Percentiles rank a stretch among this genome's conserved stretches.
Evolutionary conservation across 2,888 invertebrate genomes (phyloP).

Genomic region (Brachylomia viminalis): DNA sequence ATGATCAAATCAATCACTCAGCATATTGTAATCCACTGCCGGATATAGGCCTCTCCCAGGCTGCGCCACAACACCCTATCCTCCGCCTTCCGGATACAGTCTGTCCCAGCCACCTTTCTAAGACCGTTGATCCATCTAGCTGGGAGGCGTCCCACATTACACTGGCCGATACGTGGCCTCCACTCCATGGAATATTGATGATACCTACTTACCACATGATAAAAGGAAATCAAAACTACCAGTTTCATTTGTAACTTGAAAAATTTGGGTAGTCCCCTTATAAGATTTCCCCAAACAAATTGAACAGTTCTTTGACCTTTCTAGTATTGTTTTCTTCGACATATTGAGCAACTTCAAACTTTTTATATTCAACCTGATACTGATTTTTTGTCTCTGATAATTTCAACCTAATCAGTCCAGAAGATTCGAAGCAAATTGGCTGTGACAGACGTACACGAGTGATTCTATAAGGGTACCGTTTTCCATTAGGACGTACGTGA

Average conservation of each 20-base stretch:
- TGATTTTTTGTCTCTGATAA: too few species aligned
- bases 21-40: background rate
- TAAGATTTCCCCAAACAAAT: background rate
- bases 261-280: background rate
- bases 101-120: background rate
- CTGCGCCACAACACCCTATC: too few species aligned
- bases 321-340: background rate
- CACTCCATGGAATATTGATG: background rate
- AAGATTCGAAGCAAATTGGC: too few species aligned
- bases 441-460: too few species aligned
- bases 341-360: background rate
- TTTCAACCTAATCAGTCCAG: too few species aligned
- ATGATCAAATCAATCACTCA: background rate
- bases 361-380: background rate
- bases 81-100: too few species aligned
- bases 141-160: background rate
- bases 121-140: background rate
- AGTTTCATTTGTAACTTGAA: background rate
- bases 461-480: too few species aligned
- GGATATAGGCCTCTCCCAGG: background rate
- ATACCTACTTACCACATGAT: background rate
- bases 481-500: too few species aligned
- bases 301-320: background rate
- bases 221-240: background rate
- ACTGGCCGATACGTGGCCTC: background rate